Evolutionary conservation across 1,140 invertebrate genomes (phyloP).

Genomic region (roundworm (Caenorhabditis elegans)): WBcel235 BX284606.5:3676501-3677000

Average conservation of each 20-base stretch:
- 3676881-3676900: slow-evolving; percentile 17
- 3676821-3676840: neutral
- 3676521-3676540: too few relatives aligned
- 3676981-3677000: slow-evolving; percentile 21
- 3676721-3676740: too few relatives aligned
- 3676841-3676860: neutral
- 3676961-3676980: slow-evolving; percentile 30
- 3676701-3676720: too few relatives aligned
- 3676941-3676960: slow-evolving; percentile 34
- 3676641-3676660: too few relatives aligned
- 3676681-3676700: too few relatives aligned
- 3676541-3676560: too few relatives aligned
- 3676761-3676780: neutral
- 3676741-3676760: neutral
- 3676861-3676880: neutral
- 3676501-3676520: too few relatives aligned
- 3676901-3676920: neutral
- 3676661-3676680: too few relatives aligned
- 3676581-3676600: too few relatives aligned
- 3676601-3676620: too few relatives aligned
- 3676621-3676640: too few relatives aligned
- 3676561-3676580: too few relatives aligned
- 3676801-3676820: neutral
- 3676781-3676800: neutral
- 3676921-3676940: slow-evolving; percentile 31